Evolutionary conservation across 1,140 invertebrate genomes (phyloP).

Genomic region (Pseudomyrmex cubaensis): DNA sequence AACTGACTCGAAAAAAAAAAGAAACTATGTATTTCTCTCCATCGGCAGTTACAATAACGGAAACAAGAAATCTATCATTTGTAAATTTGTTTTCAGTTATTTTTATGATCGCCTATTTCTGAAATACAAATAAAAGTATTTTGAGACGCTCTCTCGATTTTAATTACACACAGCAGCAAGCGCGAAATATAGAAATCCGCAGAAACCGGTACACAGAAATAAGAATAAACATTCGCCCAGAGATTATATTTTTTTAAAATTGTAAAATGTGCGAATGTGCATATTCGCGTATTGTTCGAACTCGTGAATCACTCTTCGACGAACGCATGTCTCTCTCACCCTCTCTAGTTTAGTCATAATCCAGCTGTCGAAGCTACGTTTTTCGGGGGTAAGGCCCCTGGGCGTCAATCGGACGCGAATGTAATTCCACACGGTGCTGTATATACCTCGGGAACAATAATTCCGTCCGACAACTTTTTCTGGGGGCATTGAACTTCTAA

Average conservation of each 20-base stretch:
- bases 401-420: constrained; percentile 55
- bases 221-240: background rate
- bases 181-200: too few species aligned
- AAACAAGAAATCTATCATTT: background rate
- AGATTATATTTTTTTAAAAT: constrained; percentile 21
- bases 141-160: background rate
- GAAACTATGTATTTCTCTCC: background rate
- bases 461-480: constrained; percentile 59
- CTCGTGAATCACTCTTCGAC: constrained; percentile 64
- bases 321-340: constrained; percentile 52
- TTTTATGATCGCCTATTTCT: background rate
- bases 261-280: constrained; percentile 29
- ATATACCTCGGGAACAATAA: constrained; percentile 55
- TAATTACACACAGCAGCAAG: too few species aligned
- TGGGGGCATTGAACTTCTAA: constrained; percentile 59
- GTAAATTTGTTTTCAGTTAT: background rate
- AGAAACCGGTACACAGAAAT: too few species aligned
- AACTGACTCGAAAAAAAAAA: background rate
- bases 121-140: background rate
- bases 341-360: constrained; percentile 68
- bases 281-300: constrained; percentile 11
- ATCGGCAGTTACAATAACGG: background rate
- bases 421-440: constrained; percentile 49
- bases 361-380: constrained; percentile 72
- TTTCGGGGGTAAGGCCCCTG: constrained; percentile 65